phyloP scores from a whole-genome alignment of 2,888 invertebrate species.

The Nephrocerus scutellatus region DNA sequence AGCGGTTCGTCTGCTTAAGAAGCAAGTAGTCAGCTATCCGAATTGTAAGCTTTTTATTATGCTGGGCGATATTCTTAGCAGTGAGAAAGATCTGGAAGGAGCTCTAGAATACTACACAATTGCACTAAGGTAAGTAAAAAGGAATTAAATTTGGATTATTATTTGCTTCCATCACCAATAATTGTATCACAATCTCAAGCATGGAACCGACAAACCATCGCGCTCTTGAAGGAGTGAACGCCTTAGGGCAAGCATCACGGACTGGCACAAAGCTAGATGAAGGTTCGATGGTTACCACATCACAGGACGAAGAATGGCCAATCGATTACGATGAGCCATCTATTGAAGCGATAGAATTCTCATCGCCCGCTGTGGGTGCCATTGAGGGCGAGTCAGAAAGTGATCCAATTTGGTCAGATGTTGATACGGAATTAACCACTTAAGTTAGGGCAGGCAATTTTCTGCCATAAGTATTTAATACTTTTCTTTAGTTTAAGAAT shows the following conservation, averaged over 20 bases:
- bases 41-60: slow-evolving; percentile 40
- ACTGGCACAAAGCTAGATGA: slow-evolving; percentile 24
- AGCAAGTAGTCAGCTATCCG: slow-evolving; percentile 50
- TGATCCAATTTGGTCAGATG: slow-evolving; percentile 57
- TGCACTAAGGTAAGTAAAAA: slow-evolving; percentile 33
- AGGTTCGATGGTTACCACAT: slow-evolving; percentile 27
- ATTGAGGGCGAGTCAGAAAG: slow-evolving; percentile 48
- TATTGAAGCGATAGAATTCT: slow-evolving; percentile 38
- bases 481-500: no score
- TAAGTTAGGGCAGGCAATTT: slow-evolving; percentile 11
- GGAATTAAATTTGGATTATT: not conserved
- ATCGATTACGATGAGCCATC: slow-evolving; percentile 40
- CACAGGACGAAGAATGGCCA: slow-evolving; percentile 39
- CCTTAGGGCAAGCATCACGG: slow-evolving; percentile 34
- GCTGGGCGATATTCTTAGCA: slow-evolving; percentile 39
- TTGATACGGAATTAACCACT: slow-evolving; percentile 52
- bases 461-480: no score
- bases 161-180: not conserved
- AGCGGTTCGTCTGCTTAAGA: slow-evolving; percentile 61
- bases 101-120: slow-evolving; percentile 43
- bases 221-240: slow-evolving; percentile 40
- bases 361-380: slow-evolving; percentile 40
- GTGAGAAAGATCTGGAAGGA: slow-evolving; percentile 36
- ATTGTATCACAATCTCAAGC: slow-evolving; percentile 23
- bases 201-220: slow-evolving; percentile 40